phyloP scores from a whole-genome alignment of 1,140 invertebrate species.

The Paralvinella palmiformis region DNA sequence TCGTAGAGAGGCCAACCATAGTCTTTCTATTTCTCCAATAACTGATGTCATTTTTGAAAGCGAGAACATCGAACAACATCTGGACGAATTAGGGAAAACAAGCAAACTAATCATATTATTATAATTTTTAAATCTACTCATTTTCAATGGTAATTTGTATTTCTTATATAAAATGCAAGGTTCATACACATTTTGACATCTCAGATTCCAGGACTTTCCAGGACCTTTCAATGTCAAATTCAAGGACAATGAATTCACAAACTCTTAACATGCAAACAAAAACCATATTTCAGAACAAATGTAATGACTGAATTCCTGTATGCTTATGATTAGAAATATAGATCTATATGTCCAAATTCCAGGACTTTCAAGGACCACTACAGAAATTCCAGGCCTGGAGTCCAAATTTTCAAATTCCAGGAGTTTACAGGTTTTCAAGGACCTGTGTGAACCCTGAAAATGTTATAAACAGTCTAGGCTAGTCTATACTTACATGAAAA shows the following conservation, averaged over 20 bases:
- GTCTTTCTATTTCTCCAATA: slow-evolving; percentile 84
- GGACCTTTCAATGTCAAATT: too few relatives aligned
- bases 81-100: slow-evolving; percentile 52
- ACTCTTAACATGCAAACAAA: background rate
- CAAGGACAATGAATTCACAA: too few relatives aligned
- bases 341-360: too few relatives aligned
- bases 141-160: background rate
- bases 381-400: too few relatives aligned
- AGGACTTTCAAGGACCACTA: too few relatives aligned
- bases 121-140: background rate
- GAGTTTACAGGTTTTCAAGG: background rate
- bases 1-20: slow-evolving; percentile 80
- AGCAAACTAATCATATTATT: background rate
- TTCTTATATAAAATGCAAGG: background rate
- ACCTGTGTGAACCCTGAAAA: background rate
- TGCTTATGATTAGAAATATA: too few relatives aligned
- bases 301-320: too few relatives aligned
- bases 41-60: slow-evolving; percentile 95
- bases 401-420: background rate
- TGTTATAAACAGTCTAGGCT: background rate
- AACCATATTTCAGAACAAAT: too few relatives aligned
- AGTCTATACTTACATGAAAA: slow-evolving; percentile 73
- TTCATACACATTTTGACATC: background rate
- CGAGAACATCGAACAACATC: slow-evolving; percentile 92
- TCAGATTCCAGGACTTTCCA: too few relatives aligned